Evolutionary conservation across 2,797 vertebrate species (phyloP).

Genomic region (Hephaestus fuliginosus): DNA sequence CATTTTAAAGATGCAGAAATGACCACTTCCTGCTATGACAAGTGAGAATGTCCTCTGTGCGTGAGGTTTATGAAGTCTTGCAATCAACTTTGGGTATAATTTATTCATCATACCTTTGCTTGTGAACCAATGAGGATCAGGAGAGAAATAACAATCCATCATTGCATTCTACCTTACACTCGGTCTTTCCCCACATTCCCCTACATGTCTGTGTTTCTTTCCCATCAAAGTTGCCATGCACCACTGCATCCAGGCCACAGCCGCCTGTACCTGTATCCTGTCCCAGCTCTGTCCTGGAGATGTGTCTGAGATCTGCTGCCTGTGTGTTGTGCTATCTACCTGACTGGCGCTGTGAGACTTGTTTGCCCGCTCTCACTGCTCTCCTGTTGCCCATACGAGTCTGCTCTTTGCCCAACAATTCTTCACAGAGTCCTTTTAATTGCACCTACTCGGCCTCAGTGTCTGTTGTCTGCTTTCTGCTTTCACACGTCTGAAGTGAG

Average conservation of each 20-base stretch:
- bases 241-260: background rate
- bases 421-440: conserved; percentile 1
- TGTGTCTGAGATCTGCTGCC: background rate
- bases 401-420: background rate
- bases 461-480: background rate
- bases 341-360: background rate
- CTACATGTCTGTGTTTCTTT: background rate
- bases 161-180: background rate
- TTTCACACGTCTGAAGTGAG: background rate
- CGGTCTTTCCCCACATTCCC: background rate
- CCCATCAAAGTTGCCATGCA: background rate
- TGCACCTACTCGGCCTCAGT: background rate
- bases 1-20: too few species aligned
- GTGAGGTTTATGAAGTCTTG: background rate
- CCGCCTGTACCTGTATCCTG: background rate
- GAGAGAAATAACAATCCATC: too few species aligned
- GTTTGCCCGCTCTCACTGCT: conserved; percentile 14
- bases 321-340: background rate
- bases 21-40: background rate
- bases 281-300: background rate
- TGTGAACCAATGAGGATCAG: background rate
- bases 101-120: background rate
- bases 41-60: background rate
- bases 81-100: background rate
- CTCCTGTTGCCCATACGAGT: background rate